Base-by-base conservation (phyloP, 2,888 invertebrate genomes). In the Callimorpha dominula region DNA sequence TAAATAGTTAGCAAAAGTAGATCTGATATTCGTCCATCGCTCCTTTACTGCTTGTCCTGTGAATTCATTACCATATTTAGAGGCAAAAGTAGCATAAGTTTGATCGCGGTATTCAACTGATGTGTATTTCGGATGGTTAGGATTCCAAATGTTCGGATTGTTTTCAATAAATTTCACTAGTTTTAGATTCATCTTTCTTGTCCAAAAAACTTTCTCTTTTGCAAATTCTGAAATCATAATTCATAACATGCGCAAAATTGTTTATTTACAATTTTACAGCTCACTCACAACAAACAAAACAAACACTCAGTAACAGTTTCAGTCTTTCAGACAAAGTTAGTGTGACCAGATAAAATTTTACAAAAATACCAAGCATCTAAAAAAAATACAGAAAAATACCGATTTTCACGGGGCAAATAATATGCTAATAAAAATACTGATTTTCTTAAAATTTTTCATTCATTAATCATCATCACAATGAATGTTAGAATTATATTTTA, bases 151-250 rank as follows among this genome's bases (percentile, higher is more conserved):
- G 70, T 92, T 89, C 1, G 94, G 94, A 78, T 86, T 89, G 66
- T 86, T 89, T 79, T 94, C 88, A 77, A 95, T 92, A 78, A 91
- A 95, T 77, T 93, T 92, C 0, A 94, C 95, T 66, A 95, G 85
- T 78, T 92, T 94, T 14, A 95, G 76, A 78, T 95, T 95, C 95
- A 95, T 95, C 75, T 92, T 92, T 78, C 90, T 88, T 3, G 95
- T 94, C 95, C 95, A 95, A 79, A 92, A 94, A 0, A 95, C 94
- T 85, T 94, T 95, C 79, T 95, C 95, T 86, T 95, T 95, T 31
- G 89, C 88, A 71, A 94, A 94, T 71, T 94, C 94, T 4, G 94
- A 90, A 74, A 93, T 89, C 95, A 95, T 85, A 12, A 54, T 62
- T 68, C 17, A 20, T 67, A 52, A 17, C 17, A 17, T 17, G n/a